phyloP scores from a whole-genome alignment of 2,888 invertebrate genomes.

The Desoria tigrina region DNA sequence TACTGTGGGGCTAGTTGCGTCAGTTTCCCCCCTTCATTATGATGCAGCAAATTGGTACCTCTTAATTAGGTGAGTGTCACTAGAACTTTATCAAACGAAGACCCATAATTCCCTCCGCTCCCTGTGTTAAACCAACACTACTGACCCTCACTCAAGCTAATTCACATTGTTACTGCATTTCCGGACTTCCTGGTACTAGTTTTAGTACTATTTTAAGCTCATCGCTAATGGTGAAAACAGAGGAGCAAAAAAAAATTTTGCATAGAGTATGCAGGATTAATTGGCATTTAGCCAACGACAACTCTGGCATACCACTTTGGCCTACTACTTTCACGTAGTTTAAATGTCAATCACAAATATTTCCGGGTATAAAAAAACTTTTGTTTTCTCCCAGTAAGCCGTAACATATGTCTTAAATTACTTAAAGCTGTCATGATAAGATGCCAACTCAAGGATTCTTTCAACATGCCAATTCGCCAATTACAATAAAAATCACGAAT shows the following conservation, averaged over 20 bases:
- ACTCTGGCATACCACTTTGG: neutral
- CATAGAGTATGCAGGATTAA: constrained; percentile 8
- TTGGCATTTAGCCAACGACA: constrained; percentile 6
- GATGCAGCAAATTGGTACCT: neutral
- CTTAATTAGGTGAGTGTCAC: neutral
- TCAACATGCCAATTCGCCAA: too few relatives aligned
- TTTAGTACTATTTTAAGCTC: constrained; percentile 43
- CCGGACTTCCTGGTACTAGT: constrained; percentile 39
- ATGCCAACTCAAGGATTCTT: neutral
- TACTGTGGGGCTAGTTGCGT: neutral
- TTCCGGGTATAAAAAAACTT: neutral
- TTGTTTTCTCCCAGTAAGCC: too few relatives aligned
- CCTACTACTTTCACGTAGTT: neutral
- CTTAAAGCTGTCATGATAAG: too few relatives aligned
- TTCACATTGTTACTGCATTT: constrained; percentile 44
- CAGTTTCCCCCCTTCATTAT: too few relatives aligned
- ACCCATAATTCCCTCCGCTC: too few relatives aligned
- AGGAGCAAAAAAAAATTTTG: constrained; percentile 14
- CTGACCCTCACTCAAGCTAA: constrained; percentile 12
- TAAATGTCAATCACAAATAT: neutral
- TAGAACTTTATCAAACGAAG: too few relatives aligned
- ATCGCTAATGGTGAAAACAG: neutral
- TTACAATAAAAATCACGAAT: too few relatives aligned
- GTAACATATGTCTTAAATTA: too few relatives aligned
- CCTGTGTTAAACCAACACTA: neutral